Base-by-base conservation (phyloP, 2,113 vertebrate species). In the Notarius quadriscutis region DNA sequence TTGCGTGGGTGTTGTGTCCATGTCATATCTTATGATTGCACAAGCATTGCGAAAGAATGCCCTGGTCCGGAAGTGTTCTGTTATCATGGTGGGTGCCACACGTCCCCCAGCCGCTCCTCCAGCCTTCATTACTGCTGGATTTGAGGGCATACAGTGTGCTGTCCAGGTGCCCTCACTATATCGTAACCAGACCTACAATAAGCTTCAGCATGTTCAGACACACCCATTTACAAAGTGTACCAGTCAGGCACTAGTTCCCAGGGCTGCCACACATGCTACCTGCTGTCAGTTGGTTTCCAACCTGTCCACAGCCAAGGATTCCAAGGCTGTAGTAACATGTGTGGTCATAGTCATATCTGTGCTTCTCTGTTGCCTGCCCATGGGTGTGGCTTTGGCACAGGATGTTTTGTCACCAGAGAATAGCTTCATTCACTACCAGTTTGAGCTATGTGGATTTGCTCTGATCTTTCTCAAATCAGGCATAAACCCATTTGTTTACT, bases 401-500 rank as follows among this genome's bases (percentile, higher is more conserved):
- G 97, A 97, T 27, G 91, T 96, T 84, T 91, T 97, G 86, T 96
- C 96, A 0, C 92, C 94, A 5, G 93, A 94, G 0, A 94, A 96
- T 12, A 95, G 94, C 88, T 97, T 97, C 62, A 91, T 96, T 67
- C 97, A 98, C 81, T 97, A 97, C 94, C 98, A 99, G 93, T 97
- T 99, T 3, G 97, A 99, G 92, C 93, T 99, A 51, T 98, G 97
- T 20, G 97, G 98, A 17, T 97, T 99, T 87, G 97, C 98, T 10
- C 97, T 99, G 0, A 96, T 99, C 87, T 98, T 99, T 90, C 95
- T 99, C 89, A 99, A 99, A 87, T 99, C 97, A 0, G 97, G 97
- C 81, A 95, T 99, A 89, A 99, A 99, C 89, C 98, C 98, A 7
- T 99, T 99, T 63, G 97, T 99, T 72, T 99, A 99, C 84, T 98